Percentiles rank a stretch among this genome's conserved stretches.
Conservation (phyloP, 2,888 invertebrate genomes). For the Osmoderma eremita region DNA sequence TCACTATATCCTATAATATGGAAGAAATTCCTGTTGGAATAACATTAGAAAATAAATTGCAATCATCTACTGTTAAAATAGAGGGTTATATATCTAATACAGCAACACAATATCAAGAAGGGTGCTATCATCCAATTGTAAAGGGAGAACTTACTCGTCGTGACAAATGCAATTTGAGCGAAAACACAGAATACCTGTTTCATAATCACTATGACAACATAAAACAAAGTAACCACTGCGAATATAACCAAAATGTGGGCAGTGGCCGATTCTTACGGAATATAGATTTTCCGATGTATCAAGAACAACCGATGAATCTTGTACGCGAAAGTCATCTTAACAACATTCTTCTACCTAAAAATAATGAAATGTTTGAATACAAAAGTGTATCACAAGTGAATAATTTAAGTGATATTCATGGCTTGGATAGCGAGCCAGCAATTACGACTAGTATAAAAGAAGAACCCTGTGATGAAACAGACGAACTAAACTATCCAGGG, state of each 20-base stretch:
- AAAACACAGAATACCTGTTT: constrained; percentile 13
- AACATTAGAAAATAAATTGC: constrained; percentile 2
- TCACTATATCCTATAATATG: neutral
- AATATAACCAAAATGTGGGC: neutral
- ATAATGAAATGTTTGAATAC: constrained; percentile 11
- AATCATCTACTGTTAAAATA: neutral
- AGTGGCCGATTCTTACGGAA: neutral
- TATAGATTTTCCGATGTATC: neutral
- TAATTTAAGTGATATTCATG: neutral
- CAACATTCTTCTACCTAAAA: neutral
- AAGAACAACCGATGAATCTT: constrained; percentile 8
- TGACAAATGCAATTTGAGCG: neutral
- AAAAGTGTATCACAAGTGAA: constrained; percentile 4
- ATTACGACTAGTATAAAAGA: neutral
- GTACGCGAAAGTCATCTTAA: constrained; percentile 4
- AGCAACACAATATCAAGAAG: neutral
- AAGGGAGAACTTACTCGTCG: constrained; percentile 12
- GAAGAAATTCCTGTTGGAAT: neutral
- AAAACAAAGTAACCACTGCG: constrained; percentile 1
- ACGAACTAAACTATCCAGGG: neutral
- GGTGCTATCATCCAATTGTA: constrained; percentile 2
- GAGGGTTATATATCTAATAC: neutral
- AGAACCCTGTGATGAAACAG: neutral
- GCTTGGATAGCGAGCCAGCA: neutral
- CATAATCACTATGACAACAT: constrained; percentile 1